Percentiles rank a stretch among this genome's conserved stretches.
phyloP scores from a whole-genome alignment of 2,888 invertebrate species.

The Ophion slaviceki region DNA sequence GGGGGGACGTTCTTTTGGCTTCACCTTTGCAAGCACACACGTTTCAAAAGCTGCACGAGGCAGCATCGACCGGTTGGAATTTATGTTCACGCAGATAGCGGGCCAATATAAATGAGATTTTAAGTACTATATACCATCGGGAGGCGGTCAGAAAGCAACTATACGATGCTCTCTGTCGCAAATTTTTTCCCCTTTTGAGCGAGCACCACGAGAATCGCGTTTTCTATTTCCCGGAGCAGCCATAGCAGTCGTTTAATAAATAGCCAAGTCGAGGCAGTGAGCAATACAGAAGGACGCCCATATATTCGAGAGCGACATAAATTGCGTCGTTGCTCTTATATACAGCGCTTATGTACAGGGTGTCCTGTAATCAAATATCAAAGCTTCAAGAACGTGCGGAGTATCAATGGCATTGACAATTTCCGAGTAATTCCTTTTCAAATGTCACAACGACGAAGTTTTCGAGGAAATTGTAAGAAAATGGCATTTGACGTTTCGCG shows the following conservation, averaged over 20 bases:
- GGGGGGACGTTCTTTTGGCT: constrained; percentile 24
- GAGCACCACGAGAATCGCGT: constrained; percentile 38
- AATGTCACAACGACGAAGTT: too few species aligned
- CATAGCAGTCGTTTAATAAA: constrained; percentile 45
- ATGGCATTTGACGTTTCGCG: too few species aligned
- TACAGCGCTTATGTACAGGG: too few species aligned
- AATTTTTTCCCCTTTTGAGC: constrained; percentile 56
- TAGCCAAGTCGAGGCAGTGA: constrained; percentile 47
- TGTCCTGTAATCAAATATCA: too few species aligned
- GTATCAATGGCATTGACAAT: too few species aligned
- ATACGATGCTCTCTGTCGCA: constrained; percentile 39
- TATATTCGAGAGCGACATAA: constrained; percentile 67
- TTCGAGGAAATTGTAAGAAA: too few species aligned
- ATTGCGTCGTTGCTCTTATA: constrained; percentile 61
- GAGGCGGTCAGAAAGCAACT: constrained; percentile 55
- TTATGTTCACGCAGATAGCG: constrained; percentile 79
- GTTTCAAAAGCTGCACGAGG: constrained; percentile 66
- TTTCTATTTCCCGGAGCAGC: constrained; percentile 68
- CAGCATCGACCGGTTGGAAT: constrained; percentile 72
- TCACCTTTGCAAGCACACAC: constrained; percentile 30
- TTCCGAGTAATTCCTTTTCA: too few species aligned
- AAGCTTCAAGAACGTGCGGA: too few species aligned
- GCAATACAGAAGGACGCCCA: constrained; percentile 63
- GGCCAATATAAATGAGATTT: constrained; percentile 81
- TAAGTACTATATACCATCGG: constrained; percentile 76